Base-by-base conservation (phyloP, 2,888 invertebrate species). In the Bellardia bayeri region DNA sequence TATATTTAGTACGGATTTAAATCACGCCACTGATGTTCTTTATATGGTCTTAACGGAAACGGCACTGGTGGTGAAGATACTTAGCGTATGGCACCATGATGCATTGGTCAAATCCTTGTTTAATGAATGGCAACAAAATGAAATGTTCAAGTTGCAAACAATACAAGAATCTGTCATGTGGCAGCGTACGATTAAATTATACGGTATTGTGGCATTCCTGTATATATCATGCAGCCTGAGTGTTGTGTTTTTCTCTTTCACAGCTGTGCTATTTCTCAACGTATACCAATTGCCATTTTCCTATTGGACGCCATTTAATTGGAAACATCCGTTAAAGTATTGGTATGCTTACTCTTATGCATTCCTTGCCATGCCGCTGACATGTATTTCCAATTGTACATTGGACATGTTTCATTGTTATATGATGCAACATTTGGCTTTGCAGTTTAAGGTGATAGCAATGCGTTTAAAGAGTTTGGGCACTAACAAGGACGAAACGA, bases 221-320 rank as follows among this genome's bases (percentile, higher is more conserved):
- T 91, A 91, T 49, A 58, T 87, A 11, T 14, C 13, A 2, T 71
- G 82, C 16, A 88, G 89, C 71, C 7, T 87, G 5, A 54, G 54
- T n/a, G 69, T 87, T 8, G 78, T 88, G 4, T 42, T 63, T 0
- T 89, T 89, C 61, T 71, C 90, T 2, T 89, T 90, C 2, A 88
- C 90, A 9, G 89, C 89, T 16, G 90, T 88, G 6, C 56, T 74
- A n/a, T 86, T 89, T 74, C 61, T 89, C 58, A 79, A 88, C 0
- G 63, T 85, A 0, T 90, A 91, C 16, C 90, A 89, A 5, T 58
- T 92, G 66, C 92, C 93, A 3, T 93, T 91, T 71, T 88, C 90
- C 16, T 90, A 90, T 13, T 93, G 93, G 88, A 90, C 91, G 74
- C 93, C 93, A 7, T 92, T 92, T 58, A 90, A 92, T 69, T 91